phyloP scores from a whole-genome alignment of 2,888 invertebrate species.

The Pristionchus entomophagus region DNA sequence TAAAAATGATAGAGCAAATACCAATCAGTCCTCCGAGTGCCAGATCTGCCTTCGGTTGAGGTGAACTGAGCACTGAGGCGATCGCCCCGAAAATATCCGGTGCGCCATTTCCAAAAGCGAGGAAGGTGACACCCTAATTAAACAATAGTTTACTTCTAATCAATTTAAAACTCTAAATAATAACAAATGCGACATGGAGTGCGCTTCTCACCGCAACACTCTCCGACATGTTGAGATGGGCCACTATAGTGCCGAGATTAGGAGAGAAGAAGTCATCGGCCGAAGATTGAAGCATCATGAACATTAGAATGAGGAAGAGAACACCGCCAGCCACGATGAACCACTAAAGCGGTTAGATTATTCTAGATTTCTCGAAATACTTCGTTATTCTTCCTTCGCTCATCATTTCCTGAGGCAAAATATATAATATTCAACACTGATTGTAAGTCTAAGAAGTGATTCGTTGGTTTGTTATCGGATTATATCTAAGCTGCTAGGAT shows the following conservation, averaged over 20 bases:
- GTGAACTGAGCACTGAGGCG: slow-evolving; percentile 78
- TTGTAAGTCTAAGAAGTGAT: too few species aligned
- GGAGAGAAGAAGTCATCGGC: slow-evolving; percentile 12
- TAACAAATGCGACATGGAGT: too few species aligned
- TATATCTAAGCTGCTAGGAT: too few species aligned
- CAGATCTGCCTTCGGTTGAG: slow-evolving; percentile 76
- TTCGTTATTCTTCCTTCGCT: too few species aligned
- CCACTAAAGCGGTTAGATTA: neutral
- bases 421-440: too few species aligned
- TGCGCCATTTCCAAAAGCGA: slow-evolving; percentile 84
- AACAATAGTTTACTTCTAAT: too few species aligned
- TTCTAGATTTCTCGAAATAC: neutral
- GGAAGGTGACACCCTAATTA: slow-evolving; percentile 82
- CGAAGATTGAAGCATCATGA: neutral
- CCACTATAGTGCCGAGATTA: neutral
- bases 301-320: neutral
- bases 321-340: slow-evolving; percentile 18
- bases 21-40: slow-evolving; percentile 77
- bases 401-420: too few species aligned
- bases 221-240: slow-evolving; percentile 74
- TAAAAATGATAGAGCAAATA: neutral
- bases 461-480: too few species aligned
- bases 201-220: slow-evolving; percentile 77
- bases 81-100: slow-evolving; percentile 84
- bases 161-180: too few species aligned